Evolutionary conservation across 37 sponge, comb jelly and placozoan genomes (phyloP).

Genomic region (Mnemiopsis leidyi): DNA sequence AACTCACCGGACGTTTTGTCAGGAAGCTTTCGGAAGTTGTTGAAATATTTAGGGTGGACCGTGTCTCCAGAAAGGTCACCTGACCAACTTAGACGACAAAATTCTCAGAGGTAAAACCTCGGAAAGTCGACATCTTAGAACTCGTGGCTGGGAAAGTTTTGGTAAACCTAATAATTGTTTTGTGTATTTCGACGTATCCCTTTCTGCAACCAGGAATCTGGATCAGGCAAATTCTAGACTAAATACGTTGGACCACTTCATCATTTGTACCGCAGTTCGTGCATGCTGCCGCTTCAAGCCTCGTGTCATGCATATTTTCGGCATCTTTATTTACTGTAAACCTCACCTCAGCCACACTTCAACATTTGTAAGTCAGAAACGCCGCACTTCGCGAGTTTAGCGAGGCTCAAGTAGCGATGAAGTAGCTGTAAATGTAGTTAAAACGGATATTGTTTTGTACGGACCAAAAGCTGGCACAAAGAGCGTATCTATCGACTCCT

Average conservation of each 20-base stretch:
- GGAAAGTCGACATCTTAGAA: neutral
- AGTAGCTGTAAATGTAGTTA: neutral
- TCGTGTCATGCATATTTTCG: neutral
- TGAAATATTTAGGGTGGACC: neutral
- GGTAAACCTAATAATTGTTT: too few species aligned
- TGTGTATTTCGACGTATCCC: too few species aligned
- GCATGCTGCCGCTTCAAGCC: neutral
- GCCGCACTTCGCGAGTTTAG: neutral
- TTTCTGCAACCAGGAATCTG: too few species aligned
- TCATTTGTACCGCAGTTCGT: neutral
- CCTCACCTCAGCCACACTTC: neutral
- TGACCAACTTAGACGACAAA: neutral
- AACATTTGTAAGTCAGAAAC: neutral
- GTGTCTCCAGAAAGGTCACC: neutral
- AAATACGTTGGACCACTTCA: too few species aligned
- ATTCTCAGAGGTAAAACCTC: neutral
- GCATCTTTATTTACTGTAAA: neutral
- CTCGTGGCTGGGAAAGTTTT: neutral
- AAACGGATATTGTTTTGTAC: neutral
- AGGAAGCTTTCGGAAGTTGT: neutral
- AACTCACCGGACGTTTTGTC: neutral
- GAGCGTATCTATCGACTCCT: neutral
- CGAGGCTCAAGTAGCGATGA: neutral
- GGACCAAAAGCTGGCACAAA: neutral
- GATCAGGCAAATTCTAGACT: too few species aligned